Conservation (phyloP, 2,797 vertebrate genomes). For the Epinephelus coioides region DNA sequence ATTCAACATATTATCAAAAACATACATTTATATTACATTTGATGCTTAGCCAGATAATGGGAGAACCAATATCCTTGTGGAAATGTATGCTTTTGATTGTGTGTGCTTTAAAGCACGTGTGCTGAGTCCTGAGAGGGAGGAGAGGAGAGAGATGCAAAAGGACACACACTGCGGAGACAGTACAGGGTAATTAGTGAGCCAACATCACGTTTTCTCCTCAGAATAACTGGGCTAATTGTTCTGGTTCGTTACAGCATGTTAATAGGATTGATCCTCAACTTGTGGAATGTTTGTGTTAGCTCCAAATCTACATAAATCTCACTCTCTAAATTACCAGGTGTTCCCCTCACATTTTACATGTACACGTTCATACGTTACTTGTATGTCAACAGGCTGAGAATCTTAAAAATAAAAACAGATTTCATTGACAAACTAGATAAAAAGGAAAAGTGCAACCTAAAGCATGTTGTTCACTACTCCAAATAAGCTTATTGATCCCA, state of each 20-base stretch:
- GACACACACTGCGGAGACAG: conserved; percentile 36
- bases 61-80: conserved; percentile 2
- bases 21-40: conserved; percentile 27
- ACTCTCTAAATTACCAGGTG: conserved; percentile 4
- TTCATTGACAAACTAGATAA: conserved; percentile 1
- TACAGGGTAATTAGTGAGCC: conserved; percentile 62
- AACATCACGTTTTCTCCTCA: conserved; percentile 66
- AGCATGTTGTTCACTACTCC: conserved; percentile 50
- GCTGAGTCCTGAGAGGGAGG: conserved; percentile 30
- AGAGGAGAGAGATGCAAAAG: conserved; percentile 43
- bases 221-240: conserved; percentile 76
- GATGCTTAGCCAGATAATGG: conserved; percentile 39
- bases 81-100: conserved; percentile 11
- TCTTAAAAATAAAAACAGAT: conserved; percentile 9
- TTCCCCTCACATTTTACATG: neutral
- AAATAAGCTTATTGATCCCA: conserved; percentile 53
- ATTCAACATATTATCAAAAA: neutral
- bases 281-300: conserved; percentile 67
- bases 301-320: conserved; percentile 34
- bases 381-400: conserved; percentile 7
- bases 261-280: conserved; percentile 70
- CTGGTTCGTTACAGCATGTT: conserved; percentile 63
- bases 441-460: conserved; percentile 7
- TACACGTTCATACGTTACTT: neutral
- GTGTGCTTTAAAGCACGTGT: conserved; percentile 14